phyloP scores from a whole-genome alignment of 1,140 invertebrate genomes.

The Drosophila subpulchrella region DNA sequence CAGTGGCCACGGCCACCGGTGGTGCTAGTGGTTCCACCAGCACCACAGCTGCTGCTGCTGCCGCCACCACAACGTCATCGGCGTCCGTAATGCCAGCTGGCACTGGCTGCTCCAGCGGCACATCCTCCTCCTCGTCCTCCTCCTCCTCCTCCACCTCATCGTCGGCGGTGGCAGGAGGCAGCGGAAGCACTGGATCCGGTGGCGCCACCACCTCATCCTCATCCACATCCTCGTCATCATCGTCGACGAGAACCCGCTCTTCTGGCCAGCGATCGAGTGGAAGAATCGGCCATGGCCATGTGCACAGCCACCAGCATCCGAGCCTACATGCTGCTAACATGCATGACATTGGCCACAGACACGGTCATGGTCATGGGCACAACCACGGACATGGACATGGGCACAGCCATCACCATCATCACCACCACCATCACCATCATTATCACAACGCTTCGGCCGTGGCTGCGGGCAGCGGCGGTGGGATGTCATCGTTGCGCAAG shows the following conservation, averaged over 20 bases:
- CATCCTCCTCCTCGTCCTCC: neutral
- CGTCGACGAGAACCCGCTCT: slow-evolving; percentile 46
- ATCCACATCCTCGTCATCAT: neutral
- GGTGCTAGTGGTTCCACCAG: neutral
- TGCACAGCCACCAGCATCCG: slow-evolving; percentile 76
- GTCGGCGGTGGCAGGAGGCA: neutral
- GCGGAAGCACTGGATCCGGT: neutral
- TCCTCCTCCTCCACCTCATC: neutral
- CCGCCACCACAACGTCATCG: slow-evolving; percentile 2
- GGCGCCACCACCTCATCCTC: neutral
- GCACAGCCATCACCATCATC: slow-evolving; percentile 58
- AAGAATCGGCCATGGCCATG: slow-evolving; percentile 61
- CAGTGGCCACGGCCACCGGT: slow-evolving; percentile 15
- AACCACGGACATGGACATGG: slow-evolving; percentile 45
- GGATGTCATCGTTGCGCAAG: slow-evolving; percentile 37
- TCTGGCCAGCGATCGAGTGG: slow-evolving; percentile 41
- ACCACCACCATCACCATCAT: slow-evolving; percentile 58
- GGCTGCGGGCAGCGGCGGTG: slow-evolving; percentile 51
- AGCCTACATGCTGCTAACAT: slow-evolving; percentile 55
- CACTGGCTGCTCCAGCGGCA: slow-evolving; percentile 17
- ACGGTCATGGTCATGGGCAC: slow-evolving; percentile 51
- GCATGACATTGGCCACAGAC: slow-evolving; percentile 19
- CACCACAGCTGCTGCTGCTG: neutral
- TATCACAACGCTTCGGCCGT: slow-evolving; percentile 50
- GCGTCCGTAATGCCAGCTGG: slow-evolving; percentile 26